Conservation (phyloP, 2,888 invertebrate species). For the Drosophila maculinotata region DNA sequence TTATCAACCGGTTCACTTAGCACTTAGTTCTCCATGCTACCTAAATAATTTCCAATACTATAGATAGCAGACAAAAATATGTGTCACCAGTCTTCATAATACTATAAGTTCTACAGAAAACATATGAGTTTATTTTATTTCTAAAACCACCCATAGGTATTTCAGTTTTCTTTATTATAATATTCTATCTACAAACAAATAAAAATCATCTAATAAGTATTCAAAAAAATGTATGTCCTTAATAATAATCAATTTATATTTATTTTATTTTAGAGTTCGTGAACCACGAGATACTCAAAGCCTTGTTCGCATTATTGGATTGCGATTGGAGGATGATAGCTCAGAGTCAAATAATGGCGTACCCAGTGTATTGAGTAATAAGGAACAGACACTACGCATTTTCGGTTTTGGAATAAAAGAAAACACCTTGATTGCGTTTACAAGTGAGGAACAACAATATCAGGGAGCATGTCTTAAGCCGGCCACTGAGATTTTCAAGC, state of each 20-base stretch:
- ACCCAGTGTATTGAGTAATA: slow-evolving; percentile 89
- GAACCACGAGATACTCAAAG: not conserved
- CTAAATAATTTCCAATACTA: not conserved
- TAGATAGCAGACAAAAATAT: not conserved
- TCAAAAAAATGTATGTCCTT: too few species aligned
- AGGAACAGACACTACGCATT: slow-evolving; percentile 88
- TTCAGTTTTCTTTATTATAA: too few species aligned
- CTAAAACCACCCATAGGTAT: too few species aligned
- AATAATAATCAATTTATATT: not conserved
- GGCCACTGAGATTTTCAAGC: slow-evolving; percentile 69
- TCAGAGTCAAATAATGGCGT: slow-evolving; percentile 86
- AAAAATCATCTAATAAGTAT: too few species aligned
- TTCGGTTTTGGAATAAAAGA: slow-evolving; percentile 90
- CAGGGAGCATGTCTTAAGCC: slow-evolving; percentile 87
- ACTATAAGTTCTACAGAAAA: too few species aligned
- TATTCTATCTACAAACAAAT: too few species aligned
- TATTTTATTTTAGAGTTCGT: slow-evolving; percentile 24
- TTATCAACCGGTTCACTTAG: slow-evolving; percentile 2
- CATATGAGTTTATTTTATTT: too few species aligned
- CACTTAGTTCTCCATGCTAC: not conserved
- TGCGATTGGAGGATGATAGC: slow-evolving; percentile 60
- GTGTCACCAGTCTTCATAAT: not conserved
- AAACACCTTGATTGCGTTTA: slow-evolving; percentile 90
- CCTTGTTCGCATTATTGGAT: slow-evolving; percentile 47
- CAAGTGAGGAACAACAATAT: slow-evolving; percentile 86